Evolutionary conservation across 1,140 invertebrate species (phyloP).

Genomic region (Octopus sinensis): DNA sequence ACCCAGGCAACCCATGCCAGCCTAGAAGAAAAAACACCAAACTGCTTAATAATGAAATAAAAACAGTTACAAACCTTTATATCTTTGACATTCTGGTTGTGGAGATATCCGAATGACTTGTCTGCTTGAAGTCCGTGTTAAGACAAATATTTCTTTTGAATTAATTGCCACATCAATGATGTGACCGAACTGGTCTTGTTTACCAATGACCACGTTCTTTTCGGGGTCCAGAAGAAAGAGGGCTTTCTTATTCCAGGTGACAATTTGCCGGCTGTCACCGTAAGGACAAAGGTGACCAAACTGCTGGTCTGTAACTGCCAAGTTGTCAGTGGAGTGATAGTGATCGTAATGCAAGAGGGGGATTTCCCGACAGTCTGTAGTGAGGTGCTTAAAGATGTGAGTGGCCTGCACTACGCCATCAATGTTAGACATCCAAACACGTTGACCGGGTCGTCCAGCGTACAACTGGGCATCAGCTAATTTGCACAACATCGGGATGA

Average conservation of each 20-base stretch:
- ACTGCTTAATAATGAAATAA: background rate
- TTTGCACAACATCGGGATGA: constrained; percentile 47
- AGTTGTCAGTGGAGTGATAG: constrained; percentile 17
- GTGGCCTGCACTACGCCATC: constrained; percentile 78
- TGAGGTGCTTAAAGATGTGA: constrained; percentile 74
- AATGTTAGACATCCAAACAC: constrained; percentile 77
- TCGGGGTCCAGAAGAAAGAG: constrained; percentile 74
- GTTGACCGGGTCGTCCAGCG: constrained; percentile 73
- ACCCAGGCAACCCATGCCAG: too few species aligned
- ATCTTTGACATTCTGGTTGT: constrained; percentile 27
- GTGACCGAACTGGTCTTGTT: constrained; percentile 56
- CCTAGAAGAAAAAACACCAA: too few species aligned
- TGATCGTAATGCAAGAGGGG: constrained; percentile 27
- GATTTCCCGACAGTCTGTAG: constrained; percentile 43
- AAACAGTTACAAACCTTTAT: constrained; percentile 8
- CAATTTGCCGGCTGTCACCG: constrained; percentile 65
- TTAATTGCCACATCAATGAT: constrained; percentile 64
- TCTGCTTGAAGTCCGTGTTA: constrained; percentile 56
- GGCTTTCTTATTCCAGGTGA: constrained; percentile 71
- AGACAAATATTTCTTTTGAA: constrained; percentile 76
- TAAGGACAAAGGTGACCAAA: constrained; percentile 71
- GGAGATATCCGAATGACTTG: constrained; percentile 41
- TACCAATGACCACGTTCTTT: constrained; percentile 58
- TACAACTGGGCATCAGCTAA: constrained; percentile 62
- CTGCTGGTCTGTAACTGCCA: constrained; percentile 49